phyloP scores from a whole-genome alignment of 1,140 invertebrate genomes.

The Musca vetustissima region DNA sequence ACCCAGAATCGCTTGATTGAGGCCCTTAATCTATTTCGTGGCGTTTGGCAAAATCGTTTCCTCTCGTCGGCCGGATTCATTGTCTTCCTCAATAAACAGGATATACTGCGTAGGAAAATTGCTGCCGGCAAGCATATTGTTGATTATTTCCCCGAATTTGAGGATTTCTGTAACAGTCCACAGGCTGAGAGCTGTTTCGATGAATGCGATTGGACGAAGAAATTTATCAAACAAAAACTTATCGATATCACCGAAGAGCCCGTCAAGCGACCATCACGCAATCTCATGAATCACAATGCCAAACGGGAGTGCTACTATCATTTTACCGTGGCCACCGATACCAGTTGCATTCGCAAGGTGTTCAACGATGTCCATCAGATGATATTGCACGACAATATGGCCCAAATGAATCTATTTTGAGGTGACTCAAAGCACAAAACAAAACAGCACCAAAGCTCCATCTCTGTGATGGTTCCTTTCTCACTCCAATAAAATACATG shows the following conservation, averaged over 20 bases:
- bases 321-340: conserved; percentile 73
- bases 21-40: conserved; percentile 70
- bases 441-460: not conserved
- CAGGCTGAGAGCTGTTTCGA: conserved; percentile 56
- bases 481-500: too few species aligned
- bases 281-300: conserved; percentile 40
- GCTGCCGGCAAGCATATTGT: conserved; percentile 64
- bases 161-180: conserved; percentile 56
- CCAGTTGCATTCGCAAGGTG: conserved; percentile 69
- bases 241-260: conserved; percentile 54
- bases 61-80: conserved; percentile 73
- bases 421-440: conserved; percentile 17
- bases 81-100: conserved; percentile 82
- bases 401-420: conserved; percentile 55
- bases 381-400: conserved; percentile 64
- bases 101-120: conserved; percentile 73
- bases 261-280: conserved; percentile 48
- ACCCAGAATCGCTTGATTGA: conserved; percentile 71
- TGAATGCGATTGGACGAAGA: conserved; percentile 66
- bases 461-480: not conserved
- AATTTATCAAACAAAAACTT: conserved; percentile 71
- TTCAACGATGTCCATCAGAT: conserved; percentile 74
- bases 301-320: conserved; percentile 67
- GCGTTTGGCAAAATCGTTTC: conserved; percentile 79
- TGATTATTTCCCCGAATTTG: conserved; percentile 68